Base-by-base conservation (phyloP, 2,888 invertebrate genomes). In the Limenitis camilla region DNA sequence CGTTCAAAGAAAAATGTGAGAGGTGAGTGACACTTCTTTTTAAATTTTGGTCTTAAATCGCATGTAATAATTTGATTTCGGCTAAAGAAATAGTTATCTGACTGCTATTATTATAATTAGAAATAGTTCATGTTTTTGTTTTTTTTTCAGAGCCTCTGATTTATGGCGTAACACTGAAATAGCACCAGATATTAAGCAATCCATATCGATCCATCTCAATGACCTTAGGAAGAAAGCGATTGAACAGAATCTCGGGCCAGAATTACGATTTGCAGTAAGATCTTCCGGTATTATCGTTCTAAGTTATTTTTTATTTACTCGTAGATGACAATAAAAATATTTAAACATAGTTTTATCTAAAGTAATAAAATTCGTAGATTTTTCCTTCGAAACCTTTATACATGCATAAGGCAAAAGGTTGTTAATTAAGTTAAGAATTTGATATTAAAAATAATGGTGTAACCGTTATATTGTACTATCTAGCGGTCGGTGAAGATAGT, bases 401-500 rank as follows among this genome's bases (percentile, higher is more conserved):
- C n/a, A n/a, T n/a, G n/a, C n/a, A n/a, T n/a, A n/a, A n/a, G n/a
- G n/a, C n/a, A n/a, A n/a, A n/a, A n/a, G n/a, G n/a, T n/a, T n/a
- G n/a, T n/a, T n/a, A n/a, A n/a, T n/a, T n/a, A n/a, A n/a, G n/a
- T n/a, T n/a, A n/a, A n/a, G n/a, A n/a, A n/a, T n/a, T n/a, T n/a
- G n/a, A n/a, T n/a, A n/a, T n/a, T n/a, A n/a, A n/a, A n/a, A n/a
- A n/a, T 11, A 11, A 30, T 29, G 36, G 6, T 36, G 30, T 36
- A 10, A 6, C 2, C 10, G 9, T 3, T 49, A 27, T 9, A 30
- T 33, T 50, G 1, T 5, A 19, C 9, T 40, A 30, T 29, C 41
- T 49, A 71, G 94, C 93, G 9, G 89, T 93, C 40, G 92, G 92
- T 5, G 96, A 96, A 81, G 96, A 96, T 73, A 91, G 92, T 6